Evolutionary conservation across 1,140 invertebrate species (phyloP).

Genomic region (Platorchestia sp.): DNA sequence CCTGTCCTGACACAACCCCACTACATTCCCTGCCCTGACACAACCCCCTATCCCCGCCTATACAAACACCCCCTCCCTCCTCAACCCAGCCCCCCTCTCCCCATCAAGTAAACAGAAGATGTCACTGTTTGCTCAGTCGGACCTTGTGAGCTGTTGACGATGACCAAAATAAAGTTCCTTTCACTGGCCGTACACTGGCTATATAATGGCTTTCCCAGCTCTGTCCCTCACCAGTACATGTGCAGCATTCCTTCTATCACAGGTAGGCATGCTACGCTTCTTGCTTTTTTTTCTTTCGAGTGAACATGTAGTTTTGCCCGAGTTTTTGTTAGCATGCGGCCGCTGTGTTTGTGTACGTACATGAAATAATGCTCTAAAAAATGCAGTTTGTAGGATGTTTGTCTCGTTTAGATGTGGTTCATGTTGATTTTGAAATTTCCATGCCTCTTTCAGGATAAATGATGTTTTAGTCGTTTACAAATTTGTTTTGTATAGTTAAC

Average conservation of each 20-base stretch:
- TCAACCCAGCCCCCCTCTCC: background rate
- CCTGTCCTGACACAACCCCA: too few species aligned
- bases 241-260: background rate
- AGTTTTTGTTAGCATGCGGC: background rate
- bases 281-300: background rate
- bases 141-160: background rate
- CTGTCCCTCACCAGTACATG: background rate
- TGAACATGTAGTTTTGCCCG: background rate
- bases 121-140: background rate
- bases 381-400: too few species aligned
- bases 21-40: too few species aligned
- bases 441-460: too few species aligned
- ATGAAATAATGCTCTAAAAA: too few species aligned
- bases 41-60: too few species aligned
- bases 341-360: background rate
- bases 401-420: too few species aligned
- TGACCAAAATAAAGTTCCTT: background rate
- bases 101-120: conserved; percentile 32
- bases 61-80: background rate
- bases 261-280: background rate
- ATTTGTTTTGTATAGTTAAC: too few species aligned
- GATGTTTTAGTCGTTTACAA: too few species aligned
- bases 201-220: background rate
- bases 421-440: too few species aligned
- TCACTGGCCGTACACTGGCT: background rate